A percentile compares a stretch with the other conserved stretches of the same genome.
These are phyloP conservation scores for Resseliella maxima DNA, from an alignment of 2,888 invertebrate species.

Conservation along the genomic window DNA sequence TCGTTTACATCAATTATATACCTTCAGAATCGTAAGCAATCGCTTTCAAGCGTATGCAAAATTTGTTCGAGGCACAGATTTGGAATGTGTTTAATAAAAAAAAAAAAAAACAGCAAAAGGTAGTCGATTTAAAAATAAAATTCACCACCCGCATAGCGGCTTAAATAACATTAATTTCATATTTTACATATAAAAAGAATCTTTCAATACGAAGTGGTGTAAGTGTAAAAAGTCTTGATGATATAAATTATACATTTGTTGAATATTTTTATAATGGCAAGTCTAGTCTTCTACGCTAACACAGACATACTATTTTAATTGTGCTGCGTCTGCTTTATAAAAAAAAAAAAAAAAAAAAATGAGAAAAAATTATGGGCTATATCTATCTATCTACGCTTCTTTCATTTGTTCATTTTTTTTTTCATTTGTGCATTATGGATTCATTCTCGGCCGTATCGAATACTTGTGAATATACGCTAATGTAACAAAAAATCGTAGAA, in stretches of 20 bases:
- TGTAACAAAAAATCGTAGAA: neutral
- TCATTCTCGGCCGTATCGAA: neutral
- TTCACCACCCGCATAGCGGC: slow-evolving; percentile 30
- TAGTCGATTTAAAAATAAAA: slow-evolving; percentile 42
- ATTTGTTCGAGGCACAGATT: neutral
- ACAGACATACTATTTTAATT: slow-evolving; percentile 17
- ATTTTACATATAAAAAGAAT: neutral
- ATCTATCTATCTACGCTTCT: neutral
- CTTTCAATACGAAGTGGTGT: slow-evolving; percentile 7
- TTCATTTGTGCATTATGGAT: neutral
- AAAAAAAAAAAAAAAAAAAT: neutral
- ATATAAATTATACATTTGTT: slow-evolving; percentile 21
- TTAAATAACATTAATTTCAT: slow-evolving; percentile 14
- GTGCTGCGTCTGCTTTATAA: neutral
- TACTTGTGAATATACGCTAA: neutral
- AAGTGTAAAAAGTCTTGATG: slow-evolving; percentile 25
- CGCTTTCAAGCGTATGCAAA: neutral
- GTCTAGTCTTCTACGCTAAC: neutral
- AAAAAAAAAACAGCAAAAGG: neutral
- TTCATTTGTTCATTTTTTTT: neutral
- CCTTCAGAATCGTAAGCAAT: too few relatives aligned
- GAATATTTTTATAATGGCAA: neutral
- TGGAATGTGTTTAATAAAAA: neutral
- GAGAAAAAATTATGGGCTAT: too few relatives aligned
- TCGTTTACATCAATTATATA: slow-evolving; percentile 46